Evolutionary conservation across 2,113 vertebrate genomes (phyloP).

Genomic region (Panthera tigris): DNA sequence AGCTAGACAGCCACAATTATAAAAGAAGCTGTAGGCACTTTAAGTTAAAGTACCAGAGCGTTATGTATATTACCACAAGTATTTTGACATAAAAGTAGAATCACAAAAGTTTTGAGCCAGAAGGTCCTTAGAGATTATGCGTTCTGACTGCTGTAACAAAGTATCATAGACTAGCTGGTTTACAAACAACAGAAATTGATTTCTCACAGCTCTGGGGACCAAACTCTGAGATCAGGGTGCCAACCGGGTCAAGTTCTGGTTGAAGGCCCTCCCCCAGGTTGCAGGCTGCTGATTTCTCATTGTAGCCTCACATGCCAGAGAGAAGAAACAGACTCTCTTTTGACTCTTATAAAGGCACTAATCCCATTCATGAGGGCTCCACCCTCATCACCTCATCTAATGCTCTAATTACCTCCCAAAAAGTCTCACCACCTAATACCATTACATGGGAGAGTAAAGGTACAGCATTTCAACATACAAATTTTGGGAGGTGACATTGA

Average conservation of each 20-base stretch:
- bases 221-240: neutral
- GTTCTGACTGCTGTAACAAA: neutral
- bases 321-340: neutral
- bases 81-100: conserved; percentile 10
- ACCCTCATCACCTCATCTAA: neutral
- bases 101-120: neutral
- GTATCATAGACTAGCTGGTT: neutral
- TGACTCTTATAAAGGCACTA: neutral
- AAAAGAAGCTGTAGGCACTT: neutral
- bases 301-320: neutral
- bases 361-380: neutral
- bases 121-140: neutral
- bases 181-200: neutral
- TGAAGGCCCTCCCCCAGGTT: neutral
- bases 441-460: too few relatives aligned
- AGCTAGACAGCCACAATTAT: neutral
- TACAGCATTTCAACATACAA: neutral
- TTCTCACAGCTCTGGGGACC: neutral
- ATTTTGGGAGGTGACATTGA: neutral
- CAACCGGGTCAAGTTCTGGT: neutral
- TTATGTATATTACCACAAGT: neutral
- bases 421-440: neutral
- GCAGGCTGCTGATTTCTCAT: neutral
- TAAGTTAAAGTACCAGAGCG: neutral
- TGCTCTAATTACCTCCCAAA: neutral